Base-by-base conservation (phyloP, 1,140 invertebrate genomes). In the Drosophila lacertosa region DNA sequence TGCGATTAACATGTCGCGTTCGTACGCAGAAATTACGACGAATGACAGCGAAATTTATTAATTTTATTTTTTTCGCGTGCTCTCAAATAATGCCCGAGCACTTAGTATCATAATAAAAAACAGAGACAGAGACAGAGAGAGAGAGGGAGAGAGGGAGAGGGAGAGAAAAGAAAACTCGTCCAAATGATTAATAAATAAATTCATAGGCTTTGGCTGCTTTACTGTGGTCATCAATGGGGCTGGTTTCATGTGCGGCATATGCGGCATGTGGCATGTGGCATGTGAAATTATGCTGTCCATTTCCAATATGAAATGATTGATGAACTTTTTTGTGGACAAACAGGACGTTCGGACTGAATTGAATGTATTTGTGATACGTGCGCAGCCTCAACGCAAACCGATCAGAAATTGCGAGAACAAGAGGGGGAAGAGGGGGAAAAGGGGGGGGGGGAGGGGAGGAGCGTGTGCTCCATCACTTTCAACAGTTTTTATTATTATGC, bases 401-500 rank as follows among this genome's bases (percentile, higher is more conserved):
- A 74, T 74, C 69, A 74, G n/a, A n/a, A 74, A 48, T 35, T 54
- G n/a, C n/a, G n/a, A n/a, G n/a, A n/a, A n/a, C 33, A 55, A 29
- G 13, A 3, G 24, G 5, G 22, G 1, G 11, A 1, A 6, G 4
- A 33, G 9, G 20, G n/a, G 10, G 2, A 2, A 7, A 2, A 0
- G 18, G 2, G 1, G 9, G 9, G 4, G 37, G 29, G 6, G 15
- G 13, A 2, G 1, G 2, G 15, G 33, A 32, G 9, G n/a, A 1
- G n/a, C 13, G 37, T 22, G 65, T 53, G 51, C 55, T 74, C 65
- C 74, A 76, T 75, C 66, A 75, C 57, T 76, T 76, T 76, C 57
- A 75, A 57, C 72, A 76, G 67, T 76, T 76, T 79, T 79, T 79
- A 79, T 79, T 79, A 79, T 79, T 79, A 79, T 79, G 76, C 76